Evolutionary conservation across 2,797 vertebrate species (phyloP), one percentile per base, ranked within the genome.

Genomic region (Corythornis leucogaster): DNA sequence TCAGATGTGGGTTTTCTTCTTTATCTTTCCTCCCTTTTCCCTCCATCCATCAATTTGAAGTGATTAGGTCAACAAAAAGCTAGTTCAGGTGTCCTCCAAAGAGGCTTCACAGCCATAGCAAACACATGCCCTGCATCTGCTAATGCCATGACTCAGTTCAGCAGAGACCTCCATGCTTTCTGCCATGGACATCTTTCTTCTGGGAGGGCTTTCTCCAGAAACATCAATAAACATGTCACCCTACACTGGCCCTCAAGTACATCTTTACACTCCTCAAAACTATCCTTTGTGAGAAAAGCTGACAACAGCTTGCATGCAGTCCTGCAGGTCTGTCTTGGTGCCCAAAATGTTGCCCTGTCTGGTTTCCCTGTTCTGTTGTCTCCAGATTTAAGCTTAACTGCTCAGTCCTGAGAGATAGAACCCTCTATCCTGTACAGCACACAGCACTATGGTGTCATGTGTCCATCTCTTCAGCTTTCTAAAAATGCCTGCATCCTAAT

Each of bases 401-500:
- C 61, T 73, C 5, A 1, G 24, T 75, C 15, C 31, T 2, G 3
- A 69, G 31, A 66, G 21, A 26, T 2, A 25, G 31, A 54, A 85
- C 54, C 19, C 70, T 62, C 18, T 61, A 21, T 53, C 42, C 6
- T 28, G 15, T 35, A 54, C 58, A 88, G 54, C 58, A 63, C 26
- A 9, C 4, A 51, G 62, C 59, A 40, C 42, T 54, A 4, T 1
- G 3, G 63, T 78, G 19, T 82, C 59, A 43, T 59, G 12, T 48
- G 66, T 68, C 54, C 46, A 26, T 43, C 2, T 11, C 54, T 64
- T 53, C 67, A 78, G 30, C 64, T 80, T 95, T 85, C 93, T 78
- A 83, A 91, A 94, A 91, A 55, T 55, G 57, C 50, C 53, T 64
- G 48, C 48, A 45, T 83, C 74, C 66, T 85, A 74, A 78, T 80